Evolutionary conservation across 2,888 invertebrate species (phyloP).

Genomic region (Drosophila mettleri): DNA sequence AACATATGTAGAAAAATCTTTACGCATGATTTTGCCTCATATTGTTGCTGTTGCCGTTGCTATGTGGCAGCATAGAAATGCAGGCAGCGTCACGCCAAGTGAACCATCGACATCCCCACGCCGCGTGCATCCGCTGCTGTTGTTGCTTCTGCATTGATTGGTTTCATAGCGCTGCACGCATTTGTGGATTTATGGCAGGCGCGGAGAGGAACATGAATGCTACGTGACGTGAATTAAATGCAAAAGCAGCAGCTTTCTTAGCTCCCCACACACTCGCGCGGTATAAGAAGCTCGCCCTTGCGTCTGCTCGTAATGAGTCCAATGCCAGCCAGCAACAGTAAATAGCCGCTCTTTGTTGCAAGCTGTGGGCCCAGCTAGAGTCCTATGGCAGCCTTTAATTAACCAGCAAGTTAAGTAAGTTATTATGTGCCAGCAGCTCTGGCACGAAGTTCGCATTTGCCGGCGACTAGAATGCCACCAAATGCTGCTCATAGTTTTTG

Average conservation of each 20-base stretch:
- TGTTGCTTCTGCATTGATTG: conserved; percentile 49
- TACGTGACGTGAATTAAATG: conserved; percentile 74
- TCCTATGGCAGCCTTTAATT: conserved; percentile 38
- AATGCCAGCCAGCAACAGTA: conserved; percentile 56
- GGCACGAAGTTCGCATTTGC: conserved; percentile 22
- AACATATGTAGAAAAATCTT: conserved; percentile 57
- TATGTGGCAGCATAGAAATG: conserved; percentile 43
- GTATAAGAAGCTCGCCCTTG: conserved; percentile 40
- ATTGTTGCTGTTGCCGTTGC: conserved; percentile 20
- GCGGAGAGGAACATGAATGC: conserved; percentile 40
- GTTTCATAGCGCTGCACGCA: conserved; percentile 53
- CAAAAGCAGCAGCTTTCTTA: conserved; percentile 10
- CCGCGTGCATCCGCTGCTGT: conserved; percentile 19
- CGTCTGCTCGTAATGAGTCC: conserved; percentile 59
- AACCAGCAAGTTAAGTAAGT: too few relatives aligned
- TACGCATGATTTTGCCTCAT: conserved; percentile 76
- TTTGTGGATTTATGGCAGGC: conserved; percentile 26
- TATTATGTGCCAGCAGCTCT: too few relatives aligned
- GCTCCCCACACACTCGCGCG: conserved; percentile 1
- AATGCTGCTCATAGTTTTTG: too few relatives aligned
- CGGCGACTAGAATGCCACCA: conserved; percentile 22
- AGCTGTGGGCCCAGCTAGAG: conserved; percentile 9
- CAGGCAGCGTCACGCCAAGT: conserved; percentile 54
- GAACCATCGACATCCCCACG: conserved; percentile 36
- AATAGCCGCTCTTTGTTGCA: conserved; percentile 44